A percentile compares a stretch with the other conserved stretches of the same genome.
phyloP scores from a whole-genome alignment of 35 echinoderm and acorn worm genomes.

The Eucidaris tribuloides region DNA sequence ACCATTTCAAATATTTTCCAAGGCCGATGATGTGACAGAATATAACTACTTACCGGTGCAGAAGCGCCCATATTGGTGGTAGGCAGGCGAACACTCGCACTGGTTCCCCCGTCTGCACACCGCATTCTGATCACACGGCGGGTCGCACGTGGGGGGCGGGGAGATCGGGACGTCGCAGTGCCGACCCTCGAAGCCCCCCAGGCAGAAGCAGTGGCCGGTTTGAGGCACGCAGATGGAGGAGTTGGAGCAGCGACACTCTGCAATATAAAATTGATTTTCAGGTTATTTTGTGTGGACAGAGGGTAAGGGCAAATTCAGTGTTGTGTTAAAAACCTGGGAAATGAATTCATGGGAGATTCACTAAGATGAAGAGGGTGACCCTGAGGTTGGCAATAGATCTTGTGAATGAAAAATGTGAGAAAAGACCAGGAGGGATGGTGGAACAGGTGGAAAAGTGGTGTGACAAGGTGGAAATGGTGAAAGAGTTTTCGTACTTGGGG shows the following conservation, averaged over 20 bases:
- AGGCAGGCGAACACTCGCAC: constrained; percentile 64
- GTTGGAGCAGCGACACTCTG: constrained; percentile 55
- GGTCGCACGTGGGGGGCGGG: constrained; percentile 28
- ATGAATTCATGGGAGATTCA: no score
- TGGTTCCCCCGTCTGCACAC: constrained; percentile 55
- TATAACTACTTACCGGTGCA: constrained; percentile 70
- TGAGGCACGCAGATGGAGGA: constrained; percentile 41
- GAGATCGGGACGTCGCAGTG: not conserved
- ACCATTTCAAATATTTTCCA: not conserved
- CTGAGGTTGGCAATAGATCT: no score
- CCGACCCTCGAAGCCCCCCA: not conserved
- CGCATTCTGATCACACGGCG: constrained; percentile 48
- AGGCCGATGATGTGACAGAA: no score
- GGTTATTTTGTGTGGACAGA: no score
- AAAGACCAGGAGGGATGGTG: no score
- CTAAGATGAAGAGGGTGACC: no score
- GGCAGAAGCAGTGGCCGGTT: constrained; percentile 63
- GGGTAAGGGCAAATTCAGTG: no score
- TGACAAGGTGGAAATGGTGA: no score
- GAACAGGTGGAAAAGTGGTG: no score
- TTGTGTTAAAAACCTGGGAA: no score
- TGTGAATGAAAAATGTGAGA: no score
- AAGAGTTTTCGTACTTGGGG: no score
- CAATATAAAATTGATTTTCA: not conserved
- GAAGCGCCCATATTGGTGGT: constrained; percentile 45